A percentile compares a stretch with the other conserved stretches of the same genome.
These are phyloP conservation scores for Otolemur garnettii DNA, from an alignment of 2,113 vertebrate species.

Conservation along the genomic window DNA sequence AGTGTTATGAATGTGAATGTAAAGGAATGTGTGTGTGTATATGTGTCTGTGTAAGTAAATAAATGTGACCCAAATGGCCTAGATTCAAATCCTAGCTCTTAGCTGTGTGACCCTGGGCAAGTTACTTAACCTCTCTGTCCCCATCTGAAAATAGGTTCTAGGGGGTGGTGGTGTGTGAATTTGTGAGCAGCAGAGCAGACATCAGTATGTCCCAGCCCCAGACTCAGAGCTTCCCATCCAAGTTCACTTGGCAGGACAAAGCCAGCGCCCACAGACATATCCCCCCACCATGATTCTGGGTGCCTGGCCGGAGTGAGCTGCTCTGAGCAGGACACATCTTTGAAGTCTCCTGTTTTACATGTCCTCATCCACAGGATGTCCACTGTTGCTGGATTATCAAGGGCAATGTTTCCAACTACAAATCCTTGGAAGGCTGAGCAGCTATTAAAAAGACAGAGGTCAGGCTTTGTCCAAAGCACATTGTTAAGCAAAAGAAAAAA, in stretches of 20 bases:
- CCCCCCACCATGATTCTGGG: rapidly evolving
- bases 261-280: not conserved
- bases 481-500: slow-evolving; percentile 17
- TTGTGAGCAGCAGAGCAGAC: not conserved
- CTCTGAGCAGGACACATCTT: not conserved
- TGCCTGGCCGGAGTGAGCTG: not conserved
- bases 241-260: not conserved
- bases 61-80: not conserved
- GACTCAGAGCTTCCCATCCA: not conserved
- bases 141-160: not conserved
- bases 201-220: not conserved
- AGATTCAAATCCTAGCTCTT: slow-evolving; percentile 4
- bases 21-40: slow-evolving; percentile 46
- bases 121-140: not conserved
- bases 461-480: not conserved
- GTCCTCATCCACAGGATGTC: not conserved
- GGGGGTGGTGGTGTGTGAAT: not conserved
- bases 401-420: not conserved
- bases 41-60: not conserved
- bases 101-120: not conserved
- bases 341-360: not conserved
- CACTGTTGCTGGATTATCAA: not conserved
- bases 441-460: not conserved
- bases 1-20: slow-evolving; percentile 34
- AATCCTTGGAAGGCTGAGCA: not conserved